Base-by-base conservation (phyloP, 30 jellyfish, hydroid and myxozoan species). In the Nemopilema nomurai region DNA sequence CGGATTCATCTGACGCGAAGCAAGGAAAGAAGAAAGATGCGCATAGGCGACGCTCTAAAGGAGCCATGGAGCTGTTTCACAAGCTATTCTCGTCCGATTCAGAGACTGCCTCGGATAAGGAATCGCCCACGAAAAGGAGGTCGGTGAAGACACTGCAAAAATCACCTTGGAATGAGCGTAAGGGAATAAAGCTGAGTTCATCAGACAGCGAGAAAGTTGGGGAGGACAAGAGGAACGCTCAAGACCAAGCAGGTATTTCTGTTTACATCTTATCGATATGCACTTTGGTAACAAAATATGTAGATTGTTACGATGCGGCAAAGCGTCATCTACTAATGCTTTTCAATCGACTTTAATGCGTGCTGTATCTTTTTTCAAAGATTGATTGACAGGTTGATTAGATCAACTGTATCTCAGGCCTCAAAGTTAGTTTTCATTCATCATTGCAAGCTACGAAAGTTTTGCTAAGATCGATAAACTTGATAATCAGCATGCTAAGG, bases 1-100 rank as follows among this genome's bases (percentile, higher is more conserved):
- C 87, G 24, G 77, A 66, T 24, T 23, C 50, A 18, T 23, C 30
- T 31, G 66, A 66, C 18, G 67, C 25, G 82, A 66, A 41, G 7
- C 24, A 30, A 31, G 64, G 74, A 22, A 83, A 49, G 65, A 62
- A 27, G 80, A 71, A 62, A 64, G 87, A 84, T 32, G 84, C 83
- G 9, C 27, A 26, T 26, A 84, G 72, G 25, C 41, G 68, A 64
- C 71, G 93, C 27, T 84, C 93, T 18, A 73, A 41, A 20, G 67
- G 83, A 24, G 93, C 93, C 33, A 67, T 73, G 66, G 93, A 84
- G 23, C 17, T 66, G 49, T 74, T 84, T 62, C 93, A 84, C 31
- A 73, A 74, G 29, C 23, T 84, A 21, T 74, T 84, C 49, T 73
- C 93, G 21, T 84, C 93, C 18, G 87, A 72, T 53, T 83, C 92